These are phyloP conservation scores for Leguminivora glycinivorella DNA, from an alignment of 1,140 invertebrate species.

Conservation along the genomic window DNA sequence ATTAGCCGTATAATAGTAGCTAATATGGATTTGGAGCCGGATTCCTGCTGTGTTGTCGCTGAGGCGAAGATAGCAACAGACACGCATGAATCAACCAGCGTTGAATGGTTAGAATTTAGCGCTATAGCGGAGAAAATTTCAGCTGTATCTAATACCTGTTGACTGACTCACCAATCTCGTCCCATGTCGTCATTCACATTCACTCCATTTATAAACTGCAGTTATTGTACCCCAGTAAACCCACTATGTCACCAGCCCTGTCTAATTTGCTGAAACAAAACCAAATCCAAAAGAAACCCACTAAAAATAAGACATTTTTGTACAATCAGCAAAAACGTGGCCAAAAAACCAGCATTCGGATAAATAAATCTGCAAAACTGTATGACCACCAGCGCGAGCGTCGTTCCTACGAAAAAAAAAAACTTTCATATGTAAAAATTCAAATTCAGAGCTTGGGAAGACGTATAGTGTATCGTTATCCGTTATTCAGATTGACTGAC, in stretches of 20 bases:
- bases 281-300: slow-evolving; percentile 37
- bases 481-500: slow-evolving; percentile 59
- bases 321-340: slow-evolving; percentile 56
- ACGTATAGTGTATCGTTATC: slow-evolving; percentile 66
- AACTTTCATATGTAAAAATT: slow-evolving; percentile 47
- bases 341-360: slow-evolving; percentile 52
- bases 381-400: slow-evolving; percentile 60
- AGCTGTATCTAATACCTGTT: too few species aligned
- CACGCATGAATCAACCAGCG: too few species aligned
- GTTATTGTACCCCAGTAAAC: slow-evolving; percentile 7
- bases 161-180: too few species aligned
- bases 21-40: too few species aligned
- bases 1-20: too few species aligned
- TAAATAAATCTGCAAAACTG: slow-evolving; percentile 66
- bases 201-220: neutral
- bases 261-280: slow-evolving; percentile 52
- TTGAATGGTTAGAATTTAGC: too few species aligned
- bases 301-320: slow-evolving; percentile 61
- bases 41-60: too few species aligned
- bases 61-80: too few species aligned
- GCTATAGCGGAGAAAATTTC: too few species aligned
- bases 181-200: too few species aligned
- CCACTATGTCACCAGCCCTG: slow-evolving; percentile 36
- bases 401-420: slow-evolving; percentile 49
- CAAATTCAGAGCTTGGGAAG: slow-evolving; percentile 55